Percentiles rank a stretch among this genome's conserved stretches.
These are phyloP conservation scores for Struthidea cinerea DNA, from an alignment of 2,113 vertebrate species.

Conservation along the genomic window DNA sequence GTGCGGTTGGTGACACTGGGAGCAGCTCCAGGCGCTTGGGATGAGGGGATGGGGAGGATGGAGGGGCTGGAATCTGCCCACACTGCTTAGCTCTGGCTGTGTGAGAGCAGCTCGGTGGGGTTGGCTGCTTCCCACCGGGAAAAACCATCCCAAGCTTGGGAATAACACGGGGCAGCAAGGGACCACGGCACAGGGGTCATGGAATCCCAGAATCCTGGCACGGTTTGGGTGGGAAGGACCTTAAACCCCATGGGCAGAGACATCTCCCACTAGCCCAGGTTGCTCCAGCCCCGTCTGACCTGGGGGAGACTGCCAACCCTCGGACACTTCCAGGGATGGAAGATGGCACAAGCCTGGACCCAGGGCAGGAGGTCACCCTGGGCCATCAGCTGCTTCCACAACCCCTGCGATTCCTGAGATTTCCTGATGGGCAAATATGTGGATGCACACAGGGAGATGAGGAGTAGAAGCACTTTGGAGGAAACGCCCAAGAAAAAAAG, in stretches of 20 bases:
- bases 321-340: neutral
- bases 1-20: fast-evolving
- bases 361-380: neutral
- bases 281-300: too few species aligned
- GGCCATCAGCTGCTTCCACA: neutral
- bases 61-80: neutral
- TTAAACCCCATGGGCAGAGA: too few species aligned
- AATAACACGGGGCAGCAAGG: neutral
- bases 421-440: neutral
- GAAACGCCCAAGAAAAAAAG: neutral
- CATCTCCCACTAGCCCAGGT: neutral
- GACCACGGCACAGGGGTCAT: fast-evolving
- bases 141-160: neutral
- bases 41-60: neutral
- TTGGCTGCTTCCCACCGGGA: fast-evolving
- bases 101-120: neutral
- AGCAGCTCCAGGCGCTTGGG: neutral
- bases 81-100: neutral
- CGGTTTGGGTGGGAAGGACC: neutral
- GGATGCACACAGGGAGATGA: neutral
- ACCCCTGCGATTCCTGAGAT: neutral
- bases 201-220: neutral
- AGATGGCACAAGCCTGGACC: neutral
- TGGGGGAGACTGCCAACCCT: neutral
- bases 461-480: neutral